phyloP scores from a whole-genome alignment of 1,140 invertebrate genomes.

The Aporrectodea caliginosa region DNA sequence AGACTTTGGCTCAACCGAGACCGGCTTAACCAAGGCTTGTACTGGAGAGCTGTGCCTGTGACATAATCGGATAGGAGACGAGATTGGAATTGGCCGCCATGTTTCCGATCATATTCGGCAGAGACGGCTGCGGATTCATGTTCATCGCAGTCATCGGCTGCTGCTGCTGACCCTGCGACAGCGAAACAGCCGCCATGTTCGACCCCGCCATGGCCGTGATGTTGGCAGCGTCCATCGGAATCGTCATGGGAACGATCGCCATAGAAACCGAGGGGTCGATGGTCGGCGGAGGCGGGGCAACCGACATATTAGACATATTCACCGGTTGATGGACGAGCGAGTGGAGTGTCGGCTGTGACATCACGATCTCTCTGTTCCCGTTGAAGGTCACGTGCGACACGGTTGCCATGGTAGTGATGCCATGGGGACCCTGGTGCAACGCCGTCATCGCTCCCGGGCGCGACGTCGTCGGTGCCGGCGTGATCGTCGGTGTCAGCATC shows the following conservation, averaged over 20 bases:
- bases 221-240: constrained; percentile 8
- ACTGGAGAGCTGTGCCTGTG: constrained; percentile 17
- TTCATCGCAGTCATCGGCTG: not conserved
- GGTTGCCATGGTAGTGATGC: constrained; percentile 20
- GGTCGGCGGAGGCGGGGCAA: constrained; percentile 15
- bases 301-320: not conserved
- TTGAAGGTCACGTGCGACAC: constrained; percentile 12
- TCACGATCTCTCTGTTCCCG: constrained; percentile 18
- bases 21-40: constrained; percentile 15
- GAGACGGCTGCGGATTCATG: constrained; percentile 16
- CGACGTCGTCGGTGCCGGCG: constrained; percentile 36
- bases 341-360: constrained; percentile 16
- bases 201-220: not conserved
- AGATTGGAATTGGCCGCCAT: constrained; percentile 25
- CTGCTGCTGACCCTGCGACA: constrained; percentile 10
- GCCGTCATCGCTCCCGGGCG: constrained; percentile 23
- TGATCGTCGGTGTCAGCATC: constrained; percentile 36
- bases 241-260: constrained; percentile 25
- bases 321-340: not conserved
- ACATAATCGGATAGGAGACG: constrained; percentile 33
- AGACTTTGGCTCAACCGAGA: no score
- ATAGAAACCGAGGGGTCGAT: constrained; percentile 24
- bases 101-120: not conserved
- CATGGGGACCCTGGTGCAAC: constrained; percentile 27
- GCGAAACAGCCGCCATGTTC: constrained; percentile 15